These are phyloP conservation scores for Pteropus alecto DNA, from an alignment of 2,113 vertebrate genomes.

Conservation along the genomic window DNA sequence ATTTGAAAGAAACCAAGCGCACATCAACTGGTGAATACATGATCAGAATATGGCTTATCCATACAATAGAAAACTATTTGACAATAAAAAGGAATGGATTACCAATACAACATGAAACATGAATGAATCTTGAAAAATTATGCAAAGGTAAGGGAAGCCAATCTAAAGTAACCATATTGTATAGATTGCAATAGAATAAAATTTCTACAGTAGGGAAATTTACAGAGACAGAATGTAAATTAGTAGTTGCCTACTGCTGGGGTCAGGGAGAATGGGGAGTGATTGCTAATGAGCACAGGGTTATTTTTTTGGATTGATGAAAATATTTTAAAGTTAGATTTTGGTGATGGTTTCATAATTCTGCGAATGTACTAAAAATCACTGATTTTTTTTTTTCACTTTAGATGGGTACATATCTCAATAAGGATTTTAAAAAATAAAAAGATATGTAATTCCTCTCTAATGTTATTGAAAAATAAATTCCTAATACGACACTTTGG, in stretches of 20 bases:
- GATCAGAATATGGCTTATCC: not conserved
- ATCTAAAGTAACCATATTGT: not conserved
- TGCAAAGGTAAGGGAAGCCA: not conserved
- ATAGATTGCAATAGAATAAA: not conserved
- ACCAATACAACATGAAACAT: not conserved
- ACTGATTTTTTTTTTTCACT: not conserved
- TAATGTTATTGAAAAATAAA: not conserved
- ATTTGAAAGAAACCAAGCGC: not conserved
- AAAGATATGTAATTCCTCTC: not conserved
- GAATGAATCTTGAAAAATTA: not conserved
- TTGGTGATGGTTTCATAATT: not conserved
- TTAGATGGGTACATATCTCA: not conserved
- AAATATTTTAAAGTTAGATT: not conserved
- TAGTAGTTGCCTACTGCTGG: not conserved
- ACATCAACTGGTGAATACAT: not conserved
- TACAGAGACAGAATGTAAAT: not conserved
- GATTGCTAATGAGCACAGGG: not conserved
- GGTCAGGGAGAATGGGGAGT: not conserved
- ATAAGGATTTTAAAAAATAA: not conserved
- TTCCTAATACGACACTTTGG: not conserved
- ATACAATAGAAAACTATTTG: not conserved
- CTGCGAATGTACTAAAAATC: not conserved
- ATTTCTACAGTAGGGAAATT: not conserved
- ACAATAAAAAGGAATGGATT: not conserved
- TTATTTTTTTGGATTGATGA: not conserved